Evolutionary conservation across 37 sponge, comb jelly and placozoan species (phyloP).

Genomic region (Eunapius fragilis): DNA sequence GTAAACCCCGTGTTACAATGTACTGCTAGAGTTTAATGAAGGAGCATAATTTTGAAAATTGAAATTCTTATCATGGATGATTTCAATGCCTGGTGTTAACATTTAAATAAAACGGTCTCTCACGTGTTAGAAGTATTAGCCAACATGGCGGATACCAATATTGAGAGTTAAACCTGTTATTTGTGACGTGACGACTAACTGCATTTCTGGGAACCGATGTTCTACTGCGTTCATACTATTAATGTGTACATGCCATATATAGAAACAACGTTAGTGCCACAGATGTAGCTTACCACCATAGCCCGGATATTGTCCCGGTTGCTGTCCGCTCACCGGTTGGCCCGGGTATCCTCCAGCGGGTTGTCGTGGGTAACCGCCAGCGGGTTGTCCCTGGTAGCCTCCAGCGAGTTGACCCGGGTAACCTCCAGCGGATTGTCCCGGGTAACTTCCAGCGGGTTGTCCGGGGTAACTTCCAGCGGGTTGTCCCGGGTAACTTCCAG

Average conservation of each 20-base stretch:
- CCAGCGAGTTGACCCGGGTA: constrained; percentile 41
- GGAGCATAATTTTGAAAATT: too few species aligned
- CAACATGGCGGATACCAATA: too few species aligned
- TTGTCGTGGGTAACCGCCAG: constrained; percentile 50
- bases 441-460: constrained; percentile 36
- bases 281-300: background rate
- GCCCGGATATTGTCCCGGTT: background rate
- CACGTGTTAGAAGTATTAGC: too few species aligned
- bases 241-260: background rate
- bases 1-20: too few species aligned
- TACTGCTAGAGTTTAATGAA: too few species aligned
- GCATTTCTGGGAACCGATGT: too few species aligned
- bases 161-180: too few species aligned
- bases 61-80: too few species aligned
- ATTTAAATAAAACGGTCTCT: too few species aligned
- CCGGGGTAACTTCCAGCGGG: constrained; percentile 21
- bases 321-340: background rate
- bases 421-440: constrained; percentile 33
- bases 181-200: too few species aligned
- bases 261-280: background rate
- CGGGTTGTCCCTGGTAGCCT: constrained; percentile 35
- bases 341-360: constrained; percentile 6
- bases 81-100: too few species aligned
- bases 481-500: constrained; percentile 3
- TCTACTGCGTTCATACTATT: too few species aligned